phyloP scores from a whole-genome alignment of 2,797 vertebrate genomes.

The Champsocephalus gunnari region DNA sequence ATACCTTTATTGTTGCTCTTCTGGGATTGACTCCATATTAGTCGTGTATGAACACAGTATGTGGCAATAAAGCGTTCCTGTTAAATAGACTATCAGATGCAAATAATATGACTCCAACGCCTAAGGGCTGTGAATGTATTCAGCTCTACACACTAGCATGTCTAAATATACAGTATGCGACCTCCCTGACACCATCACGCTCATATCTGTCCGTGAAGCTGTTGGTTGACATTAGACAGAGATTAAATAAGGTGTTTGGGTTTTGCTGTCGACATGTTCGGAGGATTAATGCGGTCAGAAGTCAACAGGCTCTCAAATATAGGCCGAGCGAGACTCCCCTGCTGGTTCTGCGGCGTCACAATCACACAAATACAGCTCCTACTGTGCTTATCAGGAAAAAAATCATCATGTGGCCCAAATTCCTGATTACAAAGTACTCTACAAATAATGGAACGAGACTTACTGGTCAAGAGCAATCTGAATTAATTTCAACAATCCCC shows the following conservation, averaged over 20 bases:
- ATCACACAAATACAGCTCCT: neutral
- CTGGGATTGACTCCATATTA: slow-evolving; percentile 27
- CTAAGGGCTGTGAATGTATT: neutral
- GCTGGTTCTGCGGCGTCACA: neutral
- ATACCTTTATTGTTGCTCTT: slow-evolving; percentile 12
- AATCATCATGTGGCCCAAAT: neutral
- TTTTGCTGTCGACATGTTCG: slow-evolving; percentile 17
- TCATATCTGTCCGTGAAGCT: slow-evolving; percentile 7
- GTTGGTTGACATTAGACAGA: neutral
- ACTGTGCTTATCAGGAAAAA: neutral
- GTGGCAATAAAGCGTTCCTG: slow-evolving; percentile 33
- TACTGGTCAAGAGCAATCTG: no score
- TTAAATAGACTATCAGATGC: slow-evolving; percentile 17
- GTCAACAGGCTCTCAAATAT: slow-evolving; percentile 7
- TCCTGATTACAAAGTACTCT: neutral
- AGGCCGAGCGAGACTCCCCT: neutral
- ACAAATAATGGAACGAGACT: neutral
- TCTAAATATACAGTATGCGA: slow-evolving; percentile 3
- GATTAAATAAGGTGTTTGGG: slow-evolving; percentile 22
- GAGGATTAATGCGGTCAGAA: neutral
- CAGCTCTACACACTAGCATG: neutral
- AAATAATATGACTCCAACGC: neutral
- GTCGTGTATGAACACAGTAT: slow-evolving; percentile 42
- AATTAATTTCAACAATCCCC: no score
- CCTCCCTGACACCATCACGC: slow-evolving; percentile 12